Evolutionary conservation across 2,888 invertebrate species (phyloP).

Genomic region (Bedellia somnulentella): DNA sequence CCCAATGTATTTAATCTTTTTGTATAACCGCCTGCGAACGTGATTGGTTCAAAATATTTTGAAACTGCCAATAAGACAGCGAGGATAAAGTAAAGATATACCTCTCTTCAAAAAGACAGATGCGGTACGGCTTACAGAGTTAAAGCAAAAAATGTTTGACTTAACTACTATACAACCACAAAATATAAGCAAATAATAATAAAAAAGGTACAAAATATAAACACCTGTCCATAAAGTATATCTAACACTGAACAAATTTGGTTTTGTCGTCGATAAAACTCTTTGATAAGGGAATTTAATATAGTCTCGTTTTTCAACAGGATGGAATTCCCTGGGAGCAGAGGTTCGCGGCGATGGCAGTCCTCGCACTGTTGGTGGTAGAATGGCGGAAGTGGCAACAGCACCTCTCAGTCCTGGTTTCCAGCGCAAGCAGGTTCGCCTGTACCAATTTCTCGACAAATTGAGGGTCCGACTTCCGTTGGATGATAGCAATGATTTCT

Average conservation of each 20-base stretch:
- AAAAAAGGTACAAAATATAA: not conserved
- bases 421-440: constrained; percentile 74
- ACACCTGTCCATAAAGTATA: not conserved
- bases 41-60: too few relatives aligned
- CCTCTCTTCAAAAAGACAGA: too few relatives aligned
- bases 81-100: too few relatives aligned
- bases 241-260: not conserved
- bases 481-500: constrained; percentile 39
- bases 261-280: not conserved
- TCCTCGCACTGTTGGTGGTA: constrained; percentile 28
- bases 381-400: constrained; percentile 48
- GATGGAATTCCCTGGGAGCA: constrained; percentile 22
- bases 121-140: too few relatives aligned
- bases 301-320: too few relatives aligned
- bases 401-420: constrained; percentile 23
- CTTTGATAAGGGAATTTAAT: constrained; percentile 7
- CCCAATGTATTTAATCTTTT: too few relatives aligned
- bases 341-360: constrained; percentile 22
- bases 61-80: too few relatives aligned
- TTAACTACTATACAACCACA: too few relatives aligned
- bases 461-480: constrained; percentile 49
- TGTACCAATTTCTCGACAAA: constrained; percentile 80
- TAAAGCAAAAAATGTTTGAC: too few relatives aligned
- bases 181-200: too few relatives aligned
- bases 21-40: too few relatives aligned